Conservation (phyloP, 2,797 vertebrate species). For the Allobates femoralis region DNA sequence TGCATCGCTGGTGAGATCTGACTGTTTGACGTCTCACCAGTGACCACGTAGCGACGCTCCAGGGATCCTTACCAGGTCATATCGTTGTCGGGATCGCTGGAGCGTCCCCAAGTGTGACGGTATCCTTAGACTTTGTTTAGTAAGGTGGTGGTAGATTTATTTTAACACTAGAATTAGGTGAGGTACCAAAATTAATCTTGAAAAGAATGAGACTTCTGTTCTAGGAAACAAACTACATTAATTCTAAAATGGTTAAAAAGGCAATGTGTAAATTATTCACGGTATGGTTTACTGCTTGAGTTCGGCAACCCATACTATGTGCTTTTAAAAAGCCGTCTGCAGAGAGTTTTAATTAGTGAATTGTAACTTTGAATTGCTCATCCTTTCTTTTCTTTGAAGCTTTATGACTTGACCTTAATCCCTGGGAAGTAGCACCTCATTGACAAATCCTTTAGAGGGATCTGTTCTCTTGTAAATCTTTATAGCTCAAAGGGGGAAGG, state of each 20-base stretch:
- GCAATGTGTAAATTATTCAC: background rate
- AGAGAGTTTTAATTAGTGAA: background rate
- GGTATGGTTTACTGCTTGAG: background rate
- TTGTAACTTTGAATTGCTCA: background rate
- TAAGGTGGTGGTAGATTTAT: conserved; percentile 17
- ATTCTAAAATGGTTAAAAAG: background rate
- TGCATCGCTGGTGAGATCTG: too few relatives aligned
- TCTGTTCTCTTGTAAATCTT: background rate
- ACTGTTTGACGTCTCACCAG: too few relatives aligned
- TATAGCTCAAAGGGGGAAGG: background rate
- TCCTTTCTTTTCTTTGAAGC: conserved; percentile 6
- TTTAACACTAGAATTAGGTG: background rate
- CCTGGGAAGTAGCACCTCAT: background rate
- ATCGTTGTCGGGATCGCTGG: too few relatives aligned
- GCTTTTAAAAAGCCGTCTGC: background rate
- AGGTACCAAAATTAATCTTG: background rate
- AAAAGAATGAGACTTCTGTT: conserved; percentile 2
- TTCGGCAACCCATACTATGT: background rate
- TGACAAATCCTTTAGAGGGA: background rate
- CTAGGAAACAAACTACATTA: background rate
- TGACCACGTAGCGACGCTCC: too few relatives aligned
- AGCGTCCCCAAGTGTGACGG: too few relatives aligned
- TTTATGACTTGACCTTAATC: conserved; percentile 5
- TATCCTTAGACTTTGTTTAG: too few relatives aligned
- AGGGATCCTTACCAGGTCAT: too few relatives aligned